Percentiles rank a stretch among this genome's conserved stretches.
Conservation (phyloP, 2,797 vertebrate genomes). For the Clarias laeviceps region DNA sequence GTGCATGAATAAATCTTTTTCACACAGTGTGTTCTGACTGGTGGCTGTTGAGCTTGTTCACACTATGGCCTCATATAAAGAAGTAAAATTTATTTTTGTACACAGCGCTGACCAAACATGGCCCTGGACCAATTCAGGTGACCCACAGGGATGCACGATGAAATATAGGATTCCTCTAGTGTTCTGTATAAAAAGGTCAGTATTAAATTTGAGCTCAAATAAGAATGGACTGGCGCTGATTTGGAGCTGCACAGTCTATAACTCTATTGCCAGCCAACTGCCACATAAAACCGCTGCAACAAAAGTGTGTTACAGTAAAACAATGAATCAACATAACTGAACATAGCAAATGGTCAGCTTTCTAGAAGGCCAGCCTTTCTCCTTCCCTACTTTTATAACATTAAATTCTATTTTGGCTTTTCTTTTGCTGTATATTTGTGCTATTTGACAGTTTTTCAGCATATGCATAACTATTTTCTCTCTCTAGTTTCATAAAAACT, state of each 20-base stretch:
- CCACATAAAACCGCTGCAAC: not conserved
- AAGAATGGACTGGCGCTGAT: conserved; percentile 4
- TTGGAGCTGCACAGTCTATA: conserved; percentile 11
- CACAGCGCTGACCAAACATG: conserved; percentile 7
- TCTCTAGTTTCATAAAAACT: not conserved
- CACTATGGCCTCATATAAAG: conserved; percentile 11
- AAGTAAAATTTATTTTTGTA: conserved; percentile 10
- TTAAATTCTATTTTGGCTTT: not conserved
- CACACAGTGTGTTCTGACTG: not conserved
- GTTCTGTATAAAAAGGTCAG: conserved; percentile 25
- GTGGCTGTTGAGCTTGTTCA: not conserved
- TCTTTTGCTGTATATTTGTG: not conserved
- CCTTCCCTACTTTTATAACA: not conserved
- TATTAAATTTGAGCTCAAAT: conserved; percentile 15
- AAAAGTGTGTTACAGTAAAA: not conserved
- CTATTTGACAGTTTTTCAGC: not conserved
- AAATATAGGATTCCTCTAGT: not conserved
- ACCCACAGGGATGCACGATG: not conserved
- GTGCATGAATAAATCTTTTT: conserved; percentile 15
- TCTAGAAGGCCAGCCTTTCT: not conserved
- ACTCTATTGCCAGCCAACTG: not conserved
- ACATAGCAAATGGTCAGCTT: not conserved
- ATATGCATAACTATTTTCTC: not conserved
- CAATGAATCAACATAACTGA: not conserved
- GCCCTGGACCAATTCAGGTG: conserved; percentile 14